Conservation (phyloP, 2,888 invertebrate species). For the Pachymerium ferrugineum region DNA sequence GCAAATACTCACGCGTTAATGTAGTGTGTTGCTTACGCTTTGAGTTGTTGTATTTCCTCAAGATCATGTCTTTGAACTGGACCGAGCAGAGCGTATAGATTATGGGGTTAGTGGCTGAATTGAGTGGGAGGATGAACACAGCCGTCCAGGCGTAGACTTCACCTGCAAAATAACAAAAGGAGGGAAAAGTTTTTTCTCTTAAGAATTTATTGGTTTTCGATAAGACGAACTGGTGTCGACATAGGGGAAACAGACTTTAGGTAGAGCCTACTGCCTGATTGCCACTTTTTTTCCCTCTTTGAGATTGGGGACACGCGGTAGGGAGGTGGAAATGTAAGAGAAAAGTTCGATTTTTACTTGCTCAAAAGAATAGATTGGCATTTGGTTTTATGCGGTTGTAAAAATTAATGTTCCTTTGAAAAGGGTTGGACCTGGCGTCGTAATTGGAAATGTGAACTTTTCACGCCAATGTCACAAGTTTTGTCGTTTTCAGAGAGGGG, state of each 20-base stretch:
- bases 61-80: constrained; percentile 37
- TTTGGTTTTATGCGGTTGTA: background rate
- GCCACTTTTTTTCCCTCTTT: background rate
- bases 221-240: background rate
- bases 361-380: background rate
- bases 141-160: constrained; percentile 43
- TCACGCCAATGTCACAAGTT: too few relatives aligned
- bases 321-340: background rate
- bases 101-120: constrained; percentile 43
- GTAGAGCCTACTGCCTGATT: background rate
- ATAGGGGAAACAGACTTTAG: background rate
- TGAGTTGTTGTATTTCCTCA: constrained; percentile 29
- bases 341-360: background rate
- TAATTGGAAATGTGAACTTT: background rate
- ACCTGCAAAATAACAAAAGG: constrained; percentile 35
- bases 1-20: constrained; percentile 32
- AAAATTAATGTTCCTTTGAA: background rate
- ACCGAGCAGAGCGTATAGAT: constrained; percentile 41
- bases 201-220: background rate
- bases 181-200: background rate
- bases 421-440: background rate
- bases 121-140: constrained; percentile 42
- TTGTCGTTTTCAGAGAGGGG: too few relatives aligned
- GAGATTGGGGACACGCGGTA: too few relatives aligned
- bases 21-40: constrained; percentile 30